These are phyloP conservation scores for Hippocampus mohnikei DNA, from an alignment of 2,113 vertebrate genomes.

Conservation along the genomic window DNA sequence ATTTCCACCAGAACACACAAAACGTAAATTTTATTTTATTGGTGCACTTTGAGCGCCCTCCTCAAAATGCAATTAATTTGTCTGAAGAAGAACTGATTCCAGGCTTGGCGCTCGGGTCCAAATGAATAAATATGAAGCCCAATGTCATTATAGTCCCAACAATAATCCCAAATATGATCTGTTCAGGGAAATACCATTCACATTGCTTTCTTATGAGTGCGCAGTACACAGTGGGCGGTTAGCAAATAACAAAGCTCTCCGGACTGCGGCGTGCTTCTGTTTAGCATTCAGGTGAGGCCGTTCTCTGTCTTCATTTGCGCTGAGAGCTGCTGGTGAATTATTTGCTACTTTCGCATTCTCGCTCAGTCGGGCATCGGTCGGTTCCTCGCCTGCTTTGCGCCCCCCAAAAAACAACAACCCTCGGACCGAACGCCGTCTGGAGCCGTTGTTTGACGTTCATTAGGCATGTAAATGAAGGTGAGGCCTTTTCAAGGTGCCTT, in stretches of 20 bases:
- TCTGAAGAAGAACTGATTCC: background rate
- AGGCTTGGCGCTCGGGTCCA: background rate
- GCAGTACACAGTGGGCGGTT: too few species aligned
- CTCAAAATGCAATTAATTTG: background rate
- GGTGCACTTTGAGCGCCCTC: background rate
- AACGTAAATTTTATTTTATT: background rate
- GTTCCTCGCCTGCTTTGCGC: background rate
- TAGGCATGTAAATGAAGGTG: background rate
- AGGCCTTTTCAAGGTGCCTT: background rate
- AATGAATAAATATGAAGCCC: background rate
- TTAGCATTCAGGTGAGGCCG: slow-evolving; percentile 10
- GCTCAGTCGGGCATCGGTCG: background rate
- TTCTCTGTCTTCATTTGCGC: slow-evolving; percentile 5
- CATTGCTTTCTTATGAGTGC: background rate
- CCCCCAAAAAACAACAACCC: background rate
- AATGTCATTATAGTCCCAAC: background rate
- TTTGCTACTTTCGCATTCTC: background rate
- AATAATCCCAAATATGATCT: background rate
- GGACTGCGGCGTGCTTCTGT: background rate
- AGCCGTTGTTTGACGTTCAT: slow-evolving; percentile 1
- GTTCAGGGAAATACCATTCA: background rate
- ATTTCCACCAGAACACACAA: too few species aligned
- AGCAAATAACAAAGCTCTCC: background rate
- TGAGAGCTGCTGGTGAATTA: background rate
- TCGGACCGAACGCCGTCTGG: background rate